Evolutionary conservation across 2,113 vertebrate genomes (phyloP), one percentile per base, ranked within the genome.

Genomic region (Plotosus lineatus): DNA sequence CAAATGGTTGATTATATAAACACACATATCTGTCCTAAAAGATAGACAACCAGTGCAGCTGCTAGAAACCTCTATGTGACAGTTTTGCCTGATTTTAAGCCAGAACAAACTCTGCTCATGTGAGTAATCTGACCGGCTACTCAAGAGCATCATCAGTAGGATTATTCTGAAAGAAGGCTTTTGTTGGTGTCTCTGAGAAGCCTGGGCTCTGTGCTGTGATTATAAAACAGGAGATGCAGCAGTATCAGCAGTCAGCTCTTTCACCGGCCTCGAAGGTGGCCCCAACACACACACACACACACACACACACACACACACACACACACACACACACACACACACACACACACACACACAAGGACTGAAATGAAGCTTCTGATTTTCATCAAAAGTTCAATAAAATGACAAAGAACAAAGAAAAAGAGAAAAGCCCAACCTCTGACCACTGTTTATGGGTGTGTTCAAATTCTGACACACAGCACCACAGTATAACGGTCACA

Each of bases 141-240:
- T 15, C 4, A 28, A 31, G 31, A 74, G 83, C 40, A 75, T 63
- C 60, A 79, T 81, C 83, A 31, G 42, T 53, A 33, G 51, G 61
- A 74, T 74, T 78, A 56, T 66, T 73, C 14, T 77, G 75, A 77
- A 81, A 74, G 58, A 40, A 68, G 56, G 42, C 68, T 77, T 53
- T 75, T 84, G 65, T 58, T 82, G 73, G 61, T 33, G 61, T 56
- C 55, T 66, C 61, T 76, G 80, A 82, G 40, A 61, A 82, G 61
- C 63, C 63, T 4, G 61, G 14, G 55, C 61, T 82, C 80, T 82
- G 80, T 82, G 80, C 80, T 36, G 80, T 77, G 80, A 82, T 82
- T 82, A 82, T 76, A 76, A 82, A 82, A 44, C 73, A 82, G 80
- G 72, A 82, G 61, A 82, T 82, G 80, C 60, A 74, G 69, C 66